These are phyloP conservation scores for Hypercompe scribonia DNA, from an alignment of 2,888 invertebrate species.

Conservation along the genomic window DNA sequence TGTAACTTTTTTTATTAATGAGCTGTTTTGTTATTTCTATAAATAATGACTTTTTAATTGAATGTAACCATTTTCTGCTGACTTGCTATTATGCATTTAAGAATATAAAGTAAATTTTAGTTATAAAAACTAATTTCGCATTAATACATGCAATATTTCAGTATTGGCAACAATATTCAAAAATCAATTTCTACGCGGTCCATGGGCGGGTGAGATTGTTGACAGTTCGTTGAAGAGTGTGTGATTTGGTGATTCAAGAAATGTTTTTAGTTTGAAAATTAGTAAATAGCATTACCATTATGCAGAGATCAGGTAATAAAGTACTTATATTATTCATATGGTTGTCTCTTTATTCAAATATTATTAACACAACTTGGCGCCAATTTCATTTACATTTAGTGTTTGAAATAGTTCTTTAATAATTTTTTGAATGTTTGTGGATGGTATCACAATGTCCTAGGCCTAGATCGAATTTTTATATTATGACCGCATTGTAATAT, in stretches of 20 bases:
- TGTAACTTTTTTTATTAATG: neutral
- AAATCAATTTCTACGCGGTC: constrained; percentile 76
- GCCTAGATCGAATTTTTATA: neutral
- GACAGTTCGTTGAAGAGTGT: constrained; percentile 77
- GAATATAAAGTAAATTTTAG: neutral
- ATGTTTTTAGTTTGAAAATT: constrained; percentile 79
- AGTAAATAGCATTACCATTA: constrained; percentile 64
- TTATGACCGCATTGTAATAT: neutral
- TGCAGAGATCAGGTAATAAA: constrained; percentile 83
- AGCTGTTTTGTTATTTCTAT: neutral
- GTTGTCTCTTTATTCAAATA: constrained; percentile 8
- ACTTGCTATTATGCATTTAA: neutral
- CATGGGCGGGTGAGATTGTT: constrained; percentile 80
- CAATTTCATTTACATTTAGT: constrained; percentile 34
- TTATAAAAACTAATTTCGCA: neutral
- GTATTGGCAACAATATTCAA: constrained; percentile 70
- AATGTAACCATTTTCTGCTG: neutral
- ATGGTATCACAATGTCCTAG: constrained; percentile 2
- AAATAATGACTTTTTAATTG: no score
- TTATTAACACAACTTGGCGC: constrained; percentile 53
- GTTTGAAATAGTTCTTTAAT: constrained; percentile 20
- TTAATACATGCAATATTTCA: constrained; percentile 4
- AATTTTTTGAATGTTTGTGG: constrained; percentile 38
- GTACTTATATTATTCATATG: constrained; percentile 30
- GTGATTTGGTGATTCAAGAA: constrained; percentile 70